Base-by-base conservation (phyloP, 2,113 vertebrate genomes). In the Phyllostomus hastatus region DNA sequence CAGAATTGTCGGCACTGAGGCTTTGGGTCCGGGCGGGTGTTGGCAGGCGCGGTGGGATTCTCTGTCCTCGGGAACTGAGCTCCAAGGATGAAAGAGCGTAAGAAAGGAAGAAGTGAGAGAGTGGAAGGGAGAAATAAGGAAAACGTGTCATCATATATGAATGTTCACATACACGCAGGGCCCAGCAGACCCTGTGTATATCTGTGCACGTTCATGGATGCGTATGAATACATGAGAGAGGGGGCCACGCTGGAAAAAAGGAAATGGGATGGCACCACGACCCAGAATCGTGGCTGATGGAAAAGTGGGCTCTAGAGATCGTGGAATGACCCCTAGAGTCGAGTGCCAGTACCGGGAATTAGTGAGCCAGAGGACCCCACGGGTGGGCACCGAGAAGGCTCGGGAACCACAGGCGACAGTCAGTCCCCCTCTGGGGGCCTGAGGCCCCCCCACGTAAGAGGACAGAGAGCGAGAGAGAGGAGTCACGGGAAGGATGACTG, bases 401-500 rank as follows among this genome's bases (percentile, higher is more conserved):
- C 20, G 0, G 1, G 79, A 89, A 19, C 35, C 76, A 5, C 94
- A 50, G 87, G 76, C 52, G 2, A 24, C 0, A 15, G 73, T 59
- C 70, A 59, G 87, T 88, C 69, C 92, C 69, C 6, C 93, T 88
- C 76, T 57, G 79, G 70, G 96, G 88, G 90, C 92, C 94, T 95
- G 96, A 90, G 94, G 88, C 26, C 38, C 26, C 88, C 84, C 11
- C n/a, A 66, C 35, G 67, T 76, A 64, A 83, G 52, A 95, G 92
- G 64, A 61, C 76, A 67, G 79, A 90, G 73, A 50, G 14, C 54
- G 95, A 70, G 88, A 81, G 61, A 19, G 69, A 83, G 75, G 87
- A 57, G 80, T 43, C 76, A 54, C 73, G 28, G 96, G 43, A 79
- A 81, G 95, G 75, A n/a, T 43, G 90, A 81, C 33, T 35, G 79